Conservation (phyloP, 1,140 invertebrate genomes). For the Ostrea denselamellosa region DNA sequence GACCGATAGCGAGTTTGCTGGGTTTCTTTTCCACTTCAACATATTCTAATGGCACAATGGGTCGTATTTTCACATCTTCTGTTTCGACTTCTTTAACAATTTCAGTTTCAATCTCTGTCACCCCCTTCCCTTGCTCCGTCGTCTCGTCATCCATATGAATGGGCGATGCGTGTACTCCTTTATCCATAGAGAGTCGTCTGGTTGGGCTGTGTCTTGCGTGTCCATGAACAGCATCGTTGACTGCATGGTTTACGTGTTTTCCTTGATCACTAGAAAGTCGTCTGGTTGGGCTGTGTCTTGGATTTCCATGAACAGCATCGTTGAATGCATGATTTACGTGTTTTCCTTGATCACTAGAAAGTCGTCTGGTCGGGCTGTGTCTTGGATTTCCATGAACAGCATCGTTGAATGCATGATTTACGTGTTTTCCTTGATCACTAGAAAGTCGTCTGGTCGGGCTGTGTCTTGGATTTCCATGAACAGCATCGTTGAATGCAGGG, state of each 20-base stretch:
- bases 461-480: not conserved
- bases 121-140: not conserved
- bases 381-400: not conserved
- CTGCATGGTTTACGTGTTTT: not conserved
- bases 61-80: not conserved
- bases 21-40: not conserved
- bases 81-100: not conserved
- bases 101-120: not conserved
- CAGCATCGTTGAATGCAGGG: not conserved
- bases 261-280: not conserved
- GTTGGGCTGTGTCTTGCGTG: not conserved
- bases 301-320: not conserved
- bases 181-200: not conserved
- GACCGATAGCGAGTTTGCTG: constrained; percentile 10
- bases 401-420: not conserved
- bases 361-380: not conserved
- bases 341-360: not conserved
- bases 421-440: not conserved
- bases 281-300: not conserved
- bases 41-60: not conserved
- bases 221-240: not conserved
- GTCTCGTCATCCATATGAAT: not conserved
- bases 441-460: not conserved
- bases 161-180: not conserved
- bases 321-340: not conserved